Percentiles rank a stretch among this genome's conserved stretches.
phyloP scores from a whole-genome alignment of 2,113 vertebrate species.

The Myotis brandtii region DNA sequence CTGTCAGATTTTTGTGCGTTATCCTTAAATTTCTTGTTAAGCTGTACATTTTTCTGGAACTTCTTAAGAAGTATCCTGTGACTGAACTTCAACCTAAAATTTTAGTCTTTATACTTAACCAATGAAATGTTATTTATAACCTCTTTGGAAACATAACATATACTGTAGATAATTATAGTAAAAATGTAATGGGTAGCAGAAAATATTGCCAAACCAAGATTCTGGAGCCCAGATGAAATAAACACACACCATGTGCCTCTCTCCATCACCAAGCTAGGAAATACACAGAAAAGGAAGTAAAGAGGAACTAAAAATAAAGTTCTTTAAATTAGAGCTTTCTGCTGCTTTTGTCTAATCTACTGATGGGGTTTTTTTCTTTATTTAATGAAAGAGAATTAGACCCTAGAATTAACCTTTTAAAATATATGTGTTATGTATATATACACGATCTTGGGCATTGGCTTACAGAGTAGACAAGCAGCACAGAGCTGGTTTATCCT shows the following conservation, averaged over 20 bases:
- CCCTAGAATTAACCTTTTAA: constrained; percentile 1
- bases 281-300: background rate
- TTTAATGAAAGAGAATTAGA: constrained; percentile 30
- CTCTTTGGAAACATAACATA: constrained; percentile 82
- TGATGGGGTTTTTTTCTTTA: background rate
- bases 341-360: background rate
- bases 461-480: constrained; percentile 17
- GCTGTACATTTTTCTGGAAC: constrained; percentile 66
- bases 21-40: constrained; percentile 51
- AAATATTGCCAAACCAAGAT: constrained; percentile 77
- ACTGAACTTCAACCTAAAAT: constrained; percentile 72
- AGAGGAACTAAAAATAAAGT: background rate
- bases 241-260: constrained; percentile 42
- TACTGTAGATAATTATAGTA: constrained; percentile 81
- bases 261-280: background rate
- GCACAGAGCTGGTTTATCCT: background rate
- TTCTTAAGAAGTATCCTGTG: constrained; percentile 75
- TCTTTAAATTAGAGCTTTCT: background rate
- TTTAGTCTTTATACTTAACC: constrained; percentile 74
- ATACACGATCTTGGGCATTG: background rate
- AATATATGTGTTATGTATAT: background rate
- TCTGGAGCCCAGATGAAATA: constrained; percentile 77
- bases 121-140: constrained; percentile 82
- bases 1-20: constrained; percentile 41
- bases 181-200: constrained; percentile 72